Evolutionary conservation across 2,888 invertebrate genomes (phyloP).

Genomic region (Hemaris fuciformis): DNA sequence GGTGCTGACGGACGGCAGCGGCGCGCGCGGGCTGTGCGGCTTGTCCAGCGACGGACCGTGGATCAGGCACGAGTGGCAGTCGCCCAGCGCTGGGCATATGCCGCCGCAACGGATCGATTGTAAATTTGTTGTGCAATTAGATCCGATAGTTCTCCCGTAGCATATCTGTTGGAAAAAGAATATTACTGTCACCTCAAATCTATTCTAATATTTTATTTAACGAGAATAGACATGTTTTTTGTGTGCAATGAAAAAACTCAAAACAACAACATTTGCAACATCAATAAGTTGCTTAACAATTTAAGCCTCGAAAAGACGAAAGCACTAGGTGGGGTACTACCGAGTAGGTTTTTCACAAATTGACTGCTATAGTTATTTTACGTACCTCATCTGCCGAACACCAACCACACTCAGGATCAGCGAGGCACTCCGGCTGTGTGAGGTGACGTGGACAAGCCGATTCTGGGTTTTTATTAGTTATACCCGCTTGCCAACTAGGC

Average conservation of each 20-base stretch:
- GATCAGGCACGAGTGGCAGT: conserved; percentile 94
- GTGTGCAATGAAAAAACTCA: too few relatives aligned
- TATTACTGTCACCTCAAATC: too few relatives aligned
- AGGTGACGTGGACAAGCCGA: conserved; percentile 88
- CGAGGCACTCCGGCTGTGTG: conserved; percentile 89
- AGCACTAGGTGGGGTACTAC: too few relatives aligned
- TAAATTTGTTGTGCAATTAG: conserved; percentile 94
- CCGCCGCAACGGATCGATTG: conserved; percentile 94
- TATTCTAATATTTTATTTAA: too few relatives aligned
- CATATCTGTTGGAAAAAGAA: conserved; percentile 78
- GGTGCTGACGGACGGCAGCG: conserved; percentile 84
- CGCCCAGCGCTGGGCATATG: conserved; percentile 92
- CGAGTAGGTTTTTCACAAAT: too few relatives aligned
- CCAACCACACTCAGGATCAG: conserved; percentile 97
- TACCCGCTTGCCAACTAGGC: conserved; percentile 90
- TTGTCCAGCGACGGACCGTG: conserved; percentile 84
- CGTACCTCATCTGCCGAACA: conserved; percentile 89
- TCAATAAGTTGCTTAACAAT: too few relatives aligned
- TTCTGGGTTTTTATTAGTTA: conserved; percentile 87
- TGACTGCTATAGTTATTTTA: too few relatives aligned
- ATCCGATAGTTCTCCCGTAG: conserved; percentile 91
- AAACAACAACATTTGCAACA: too few relatives aligned
- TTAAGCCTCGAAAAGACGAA: too few relatives aligned
- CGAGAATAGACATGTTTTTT: too few relatives aligned
- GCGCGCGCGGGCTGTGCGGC: conserved; percentile 53